Base-by-base conservation (phyloP, 1,140 invertebrate species). In the Bombus polaris region DNA sequence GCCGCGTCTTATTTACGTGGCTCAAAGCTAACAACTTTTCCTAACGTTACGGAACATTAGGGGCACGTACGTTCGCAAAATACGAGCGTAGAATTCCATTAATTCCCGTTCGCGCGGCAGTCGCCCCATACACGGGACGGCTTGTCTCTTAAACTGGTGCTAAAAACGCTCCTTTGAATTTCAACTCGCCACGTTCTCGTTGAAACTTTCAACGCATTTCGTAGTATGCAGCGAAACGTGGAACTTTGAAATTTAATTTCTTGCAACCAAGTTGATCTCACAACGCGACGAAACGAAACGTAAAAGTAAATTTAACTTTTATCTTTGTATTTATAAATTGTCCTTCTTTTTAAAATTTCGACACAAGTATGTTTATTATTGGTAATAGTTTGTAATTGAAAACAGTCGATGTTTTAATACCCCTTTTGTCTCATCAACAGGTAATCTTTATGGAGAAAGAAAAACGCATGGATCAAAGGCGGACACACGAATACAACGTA, bases 11-110 rank as follows among this genome's bases (percentile, higher is more conserved):
- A 83, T 83, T 83, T 77, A 83, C 73, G 81, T 18, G 47, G 28
- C 71, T 70, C 74, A 39, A 77, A 76, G 81, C 42, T 77, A 77
- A 77, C 62, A 83, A 83, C 73, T 76, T 83, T 76, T 76, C 81
- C 32, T 59, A 37, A 65, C 72, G 59, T 66, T 75, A 42, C 35
- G 15, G 59, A 53, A 42, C 65, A 44, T 83, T 66, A 83, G 59
- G n/a, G 44, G 37, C 81, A 83, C 59, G 81, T 76, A 76, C 81
- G 72, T 66, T 25, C 42, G 32, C 73, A 13, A 83, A 39, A 75
- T 44, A 28, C 72, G 81, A 32, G n/a, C 53, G 1, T 15, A n/a
- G 59, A 83, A 83, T 83, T 47, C 32, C 72, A 65, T 47, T 66
- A 75, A 75, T 74, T 62, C 32, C 9, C 39, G 28, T 62, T 62